These are phyloP conservation scores for Aurelia aurita complex sp. Pacific DNA, from an alignment of 30 jellyfish, hydroid and myxozoan species.

Conservation along the genomic window DNA sequence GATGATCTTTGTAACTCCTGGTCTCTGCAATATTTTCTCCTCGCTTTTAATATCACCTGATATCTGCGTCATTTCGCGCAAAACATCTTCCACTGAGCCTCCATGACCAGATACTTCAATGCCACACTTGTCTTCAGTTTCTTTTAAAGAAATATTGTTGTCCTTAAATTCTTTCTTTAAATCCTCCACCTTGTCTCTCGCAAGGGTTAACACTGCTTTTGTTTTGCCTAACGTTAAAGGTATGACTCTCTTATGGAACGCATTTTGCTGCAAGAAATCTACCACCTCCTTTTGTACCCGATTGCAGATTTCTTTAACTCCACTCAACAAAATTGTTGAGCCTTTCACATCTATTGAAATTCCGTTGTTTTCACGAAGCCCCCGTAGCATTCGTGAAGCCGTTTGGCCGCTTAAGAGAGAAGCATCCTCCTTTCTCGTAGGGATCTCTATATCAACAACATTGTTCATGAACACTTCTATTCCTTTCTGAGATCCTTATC, in stretches of 20 bases:
- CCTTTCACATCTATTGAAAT: neutral
- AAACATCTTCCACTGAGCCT: neutral
- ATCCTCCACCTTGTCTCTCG: neutral
- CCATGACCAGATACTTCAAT: conserved; percentile 38
- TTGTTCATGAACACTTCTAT: conserved; percentile 13
- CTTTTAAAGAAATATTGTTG: neutral
- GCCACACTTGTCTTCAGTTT: neutral
- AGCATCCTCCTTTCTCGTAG: neutral
- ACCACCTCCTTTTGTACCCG: neutral
- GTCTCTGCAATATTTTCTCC: conserved; percentile 22
- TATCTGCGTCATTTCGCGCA: neutral
- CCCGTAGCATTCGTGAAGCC: neutral
- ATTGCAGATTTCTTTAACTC: conserved; percentile 1
- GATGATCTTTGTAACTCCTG: conserved; percentile 30
- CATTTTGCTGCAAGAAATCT: conserved; percentile 9
- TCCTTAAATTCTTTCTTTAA: neutral
- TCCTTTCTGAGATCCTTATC: conserved; percentile 6
- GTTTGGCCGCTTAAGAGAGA: neutral
- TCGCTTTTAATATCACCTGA: neutral
- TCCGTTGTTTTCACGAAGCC: neutral
- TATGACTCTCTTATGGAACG: conserved; percentile 5
- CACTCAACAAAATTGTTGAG: neutral
- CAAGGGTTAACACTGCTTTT: conserved; percentile 11
- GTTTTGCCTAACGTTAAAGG: conserved; percentile 9
- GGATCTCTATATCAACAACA: conserved; percentile 1